phyloP scores from a whole-genome alignment of 2,113 vertebrate species.

The Odontesthes bonariensis region DNA sequence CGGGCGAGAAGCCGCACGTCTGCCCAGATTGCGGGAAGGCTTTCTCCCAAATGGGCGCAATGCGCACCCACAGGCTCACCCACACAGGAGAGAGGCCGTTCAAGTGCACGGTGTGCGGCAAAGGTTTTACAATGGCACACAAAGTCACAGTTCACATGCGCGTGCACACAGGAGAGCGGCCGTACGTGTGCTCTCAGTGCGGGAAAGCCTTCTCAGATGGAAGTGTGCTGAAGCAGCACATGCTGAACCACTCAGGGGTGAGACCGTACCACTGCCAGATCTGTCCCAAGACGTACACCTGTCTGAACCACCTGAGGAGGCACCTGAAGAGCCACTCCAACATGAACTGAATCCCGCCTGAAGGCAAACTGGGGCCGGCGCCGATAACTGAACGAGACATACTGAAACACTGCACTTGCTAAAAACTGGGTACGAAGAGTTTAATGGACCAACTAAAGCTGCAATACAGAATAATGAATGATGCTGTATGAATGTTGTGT shows the following conservation, averaged over 20 bases:
- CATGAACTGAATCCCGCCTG: slow-evolving; percentile 58
- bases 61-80: slow-evolving; percentile 79
- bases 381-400: neutral
- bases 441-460: slow-evolving; percentile 13
- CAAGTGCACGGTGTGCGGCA: slow-evolving; percentile 77
- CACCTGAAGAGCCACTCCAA: slow-evolving; percentile 79
- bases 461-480: slow-evolving; percentile 23
- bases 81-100: slow-evolving; percentile 77
- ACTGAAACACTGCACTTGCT: slow-evolving; percentile 11
- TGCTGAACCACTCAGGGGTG: slow-evolving; percentile 81
- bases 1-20: slow-evolving; percentile 75
- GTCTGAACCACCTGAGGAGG: slow-evolving; percentile 80
- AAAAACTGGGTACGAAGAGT: neutral
- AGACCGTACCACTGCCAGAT: slow-evolving; percentile 80
- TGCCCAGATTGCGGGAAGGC: slow-evolving; percentile 80
- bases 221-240: slow-evolving; percentile 80
- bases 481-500: neutral
- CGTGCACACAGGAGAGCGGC: slow-evolving; percentile 78
- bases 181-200: slow-evolving; percentile 77
- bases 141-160: slow-evolving; percentile 81
- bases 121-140: slow-evolving; percentile 78
- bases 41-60: slow-evolving; percentile 77
- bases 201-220: slow-evolving; percentile 80
- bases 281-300: slow-evolving; percentile 81
- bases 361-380: neutral